A percentile compares a stretch with the other conserved stretches of the same genome.
Conservation (phyloP, 2,888 invertebrate species). For the Clanis bilineata region DNA sequence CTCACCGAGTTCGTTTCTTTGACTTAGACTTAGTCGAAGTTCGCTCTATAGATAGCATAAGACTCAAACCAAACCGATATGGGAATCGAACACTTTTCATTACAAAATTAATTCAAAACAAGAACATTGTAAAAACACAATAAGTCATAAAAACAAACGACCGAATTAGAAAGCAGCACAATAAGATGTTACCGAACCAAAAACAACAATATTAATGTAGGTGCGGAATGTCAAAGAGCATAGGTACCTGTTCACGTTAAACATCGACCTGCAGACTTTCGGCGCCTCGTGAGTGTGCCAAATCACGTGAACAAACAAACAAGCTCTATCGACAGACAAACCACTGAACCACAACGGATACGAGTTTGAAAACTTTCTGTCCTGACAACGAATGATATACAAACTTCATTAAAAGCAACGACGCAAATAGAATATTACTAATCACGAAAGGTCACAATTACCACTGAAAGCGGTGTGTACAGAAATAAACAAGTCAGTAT, state of each 20-base stretch:
- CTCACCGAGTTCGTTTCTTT: no score
- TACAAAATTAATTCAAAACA: no score
- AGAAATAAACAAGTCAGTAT: neutral
- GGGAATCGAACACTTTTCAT: no score
- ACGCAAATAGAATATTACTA: slow-evolving; percentile 29
- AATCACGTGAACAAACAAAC: slow-evolving; percentile 57
- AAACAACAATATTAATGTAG: neutral
- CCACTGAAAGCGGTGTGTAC: neutral
- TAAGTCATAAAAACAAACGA: neutral
- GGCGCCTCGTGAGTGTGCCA: slow-evolving; percentile 35
- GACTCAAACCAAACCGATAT: no score
- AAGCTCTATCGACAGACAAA: slow-evolving; percentile 40
- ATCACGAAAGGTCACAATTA: neutral
- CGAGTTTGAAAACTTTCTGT: slow-evolving; percentile 57
- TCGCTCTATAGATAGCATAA: no score
- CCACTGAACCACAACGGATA: slow-evolving; percentile 39
- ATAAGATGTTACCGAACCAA: neutral
- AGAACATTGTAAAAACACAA: neutral
- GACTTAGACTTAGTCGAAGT: no score
- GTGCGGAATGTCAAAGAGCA: neutral
- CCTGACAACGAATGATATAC: slow-evolving; percentile 32
- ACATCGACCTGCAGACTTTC: slow-evolving; percentile 25
- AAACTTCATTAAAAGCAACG: slow-evolving; percentile 37
- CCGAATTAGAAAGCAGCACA: neutral
- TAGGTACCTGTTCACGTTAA: neutral